These are phyloP conservation scores for Diloba caeruleocephala DNA, from an alignment of 2,888 invertebrate species.

Conservation along the genomic window DNA sequence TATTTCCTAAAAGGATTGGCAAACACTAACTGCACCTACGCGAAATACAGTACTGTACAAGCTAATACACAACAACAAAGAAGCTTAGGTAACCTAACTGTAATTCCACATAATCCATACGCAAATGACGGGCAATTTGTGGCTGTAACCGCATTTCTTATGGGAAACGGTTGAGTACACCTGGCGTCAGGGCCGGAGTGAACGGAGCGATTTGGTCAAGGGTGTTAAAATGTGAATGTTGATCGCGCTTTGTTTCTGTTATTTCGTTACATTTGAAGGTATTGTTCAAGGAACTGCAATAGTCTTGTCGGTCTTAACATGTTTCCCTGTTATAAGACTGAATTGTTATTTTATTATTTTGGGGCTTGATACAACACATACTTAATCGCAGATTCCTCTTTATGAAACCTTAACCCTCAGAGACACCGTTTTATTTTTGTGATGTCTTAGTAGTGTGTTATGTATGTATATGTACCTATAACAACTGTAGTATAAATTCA, in stretches of 20 bases:
- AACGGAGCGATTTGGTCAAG: constrained; percentile 41
- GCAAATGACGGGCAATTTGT: constrained; percentile 65
- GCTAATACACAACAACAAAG: constrained; percentile 43
- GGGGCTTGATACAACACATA: no score
- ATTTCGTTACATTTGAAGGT: constrained; percentile 23
- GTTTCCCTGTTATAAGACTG: constrained; percentile 16
- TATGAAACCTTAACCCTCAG: no score
- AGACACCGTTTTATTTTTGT: no score
- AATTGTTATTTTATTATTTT: no score
- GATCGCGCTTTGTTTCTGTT: constrained; percentile 44
- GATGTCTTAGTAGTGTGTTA: no score
- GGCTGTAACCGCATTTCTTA: constrained; percentile 63
- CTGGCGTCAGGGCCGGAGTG: constrained; percentile 49
- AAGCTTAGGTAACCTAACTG: constrained; percentile 59
- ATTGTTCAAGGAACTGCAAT: constrained; percentile 39
- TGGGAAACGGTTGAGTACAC: constrained; percentile 67
- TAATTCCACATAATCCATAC: constrained; percentile 65
- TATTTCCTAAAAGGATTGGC: constrained; percentile 36
- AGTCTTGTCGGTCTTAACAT: constrained; percentile 18
- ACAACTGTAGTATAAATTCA: not conserved
- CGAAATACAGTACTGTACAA: constrained; percentile 8
- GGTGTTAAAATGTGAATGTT: constrained; percentile 52
- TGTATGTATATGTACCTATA: not conserved
- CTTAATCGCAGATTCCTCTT: no score
- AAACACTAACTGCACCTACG: constrained; percentile 23